phyloP scores from a whole-genome alignment of 2,797 vertebrate species.

The Coregonus suidteri region DNA sequence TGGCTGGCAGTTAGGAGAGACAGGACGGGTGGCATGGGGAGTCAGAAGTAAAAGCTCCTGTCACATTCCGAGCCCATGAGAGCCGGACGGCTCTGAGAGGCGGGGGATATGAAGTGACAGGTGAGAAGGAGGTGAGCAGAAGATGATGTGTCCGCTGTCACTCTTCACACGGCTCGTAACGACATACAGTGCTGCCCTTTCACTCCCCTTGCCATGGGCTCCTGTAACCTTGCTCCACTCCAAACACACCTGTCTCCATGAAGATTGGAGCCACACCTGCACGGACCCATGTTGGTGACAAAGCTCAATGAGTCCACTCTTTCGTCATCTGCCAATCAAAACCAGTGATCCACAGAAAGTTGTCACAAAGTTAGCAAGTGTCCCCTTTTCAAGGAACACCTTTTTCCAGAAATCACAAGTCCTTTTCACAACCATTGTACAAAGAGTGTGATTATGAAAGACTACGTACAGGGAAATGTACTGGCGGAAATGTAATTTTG shows the following conservation, averaged over 20 bases:
- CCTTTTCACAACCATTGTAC: not conserved
- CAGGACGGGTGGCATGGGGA: slow-evolving; percentile 26
- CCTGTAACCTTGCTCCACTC: not conserved
- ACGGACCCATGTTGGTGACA: not conserved
- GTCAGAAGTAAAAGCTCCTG: slow-evolving; percentile 71
- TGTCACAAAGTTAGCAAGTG: not conserved
- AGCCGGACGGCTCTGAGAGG: slow-evolving; percentile 54
- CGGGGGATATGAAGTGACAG: slow-evolving; percentile 74
- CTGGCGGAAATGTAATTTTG: not conserved
- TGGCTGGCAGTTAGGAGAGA: slow-evolving; percentile 33
- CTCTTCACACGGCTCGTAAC: slow-evolving; percentile 11
- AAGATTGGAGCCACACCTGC: slow-evolving; percentile 13
- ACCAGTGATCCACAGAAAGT: not conserved
- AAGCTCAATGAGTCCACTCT: slow-evolving; percentile 19
- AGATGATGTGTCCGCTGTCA: slow-evolving; percentile 63
- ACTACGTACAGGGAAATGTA: not conserved
- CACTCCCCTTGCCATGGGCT: slow-evolving; percentile 22
- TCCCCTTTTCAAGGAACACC: not conserved
- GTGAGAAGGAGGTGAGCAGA: slow-evolving; percentile 74
- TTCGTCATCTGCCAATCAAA: slow-evolving; percentile 33
- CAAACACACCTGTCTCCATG: slow-evolving; percentile 27
- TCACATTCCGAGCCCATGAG: slow-evolving; percentile 68
- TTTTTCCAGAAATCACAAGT: not conserved
- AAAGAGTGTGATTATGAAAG: not conserved
- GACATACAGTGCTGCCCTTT: not conserved